Evolutionary conservation across 23 tunicate genomes (phyloP).

Genomic region (Styela clava): DNA sequence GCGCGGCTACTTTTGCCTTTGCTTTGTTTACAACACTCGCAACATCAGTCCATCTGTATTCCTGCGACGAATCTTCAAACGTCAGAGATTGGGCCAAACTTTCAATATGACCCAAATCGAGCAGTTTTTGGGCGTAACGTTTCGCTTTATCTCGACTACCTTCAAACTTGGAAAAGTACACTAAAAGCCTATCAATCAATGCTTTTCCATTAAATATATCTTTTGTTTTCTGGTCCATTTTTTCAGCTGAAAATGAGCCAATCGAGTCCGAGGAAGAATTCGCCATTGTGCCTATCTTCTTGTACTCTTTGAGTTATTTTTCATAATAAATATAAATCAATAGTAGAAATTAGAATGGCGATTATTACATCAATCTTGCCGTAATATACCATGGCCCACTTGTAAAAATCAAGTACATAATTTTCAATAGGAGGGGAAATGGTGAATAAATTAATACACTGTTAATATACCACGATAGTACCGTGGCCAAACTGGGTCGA

Average conservation of each 20-base stretch:
- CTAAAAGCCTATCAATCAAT: slow-evolving; percentile 60
- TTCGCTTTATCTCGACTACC: slow-evolving; percentile 74
- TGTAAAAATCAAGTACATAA: no score
- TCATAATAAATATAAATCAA: no score
- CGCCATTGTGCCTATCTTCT: no score
- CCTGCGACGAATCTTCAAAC: slow-evolving; percentile 69
- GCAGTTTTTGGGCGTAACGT: slow-evolving; percentile 76
- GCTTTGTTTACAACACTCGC: slow-evolving; percentile 58
- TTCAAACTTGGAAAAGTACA: slow-evolving; percentile 77
- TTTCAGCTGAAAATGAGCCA: not conserved
- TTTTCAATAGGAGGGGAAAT: no score
- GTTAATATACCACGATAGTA: no score
- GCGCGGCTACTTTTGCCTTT: slow-evolving; percentile 21
- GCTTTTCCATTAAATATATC: slow-evolving; percentile 82
- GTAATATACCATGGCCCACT: no score
- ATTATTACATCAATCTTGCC: not conserved
- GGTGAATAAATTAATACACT: no score
- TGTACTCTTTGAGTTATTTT: no score
- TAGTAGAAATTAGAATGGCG: not conserved
- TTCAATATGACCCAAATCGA: slow-evolving; percentile 85
- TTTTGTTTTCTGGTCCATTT: slow-evolving; percentile 26
- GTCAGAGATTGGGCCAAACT: slow-evolving; percentile 40
- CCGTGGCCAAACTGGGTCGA: no score
- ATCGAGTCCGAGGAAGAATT: not conserved
- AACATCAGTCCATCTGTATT: slow-evolving; percentile 83